Evolutionary conservation across 2,113 vertebrate genomes (phyloP).

Genomic region (Phoenicopterus ruber): DNA sequence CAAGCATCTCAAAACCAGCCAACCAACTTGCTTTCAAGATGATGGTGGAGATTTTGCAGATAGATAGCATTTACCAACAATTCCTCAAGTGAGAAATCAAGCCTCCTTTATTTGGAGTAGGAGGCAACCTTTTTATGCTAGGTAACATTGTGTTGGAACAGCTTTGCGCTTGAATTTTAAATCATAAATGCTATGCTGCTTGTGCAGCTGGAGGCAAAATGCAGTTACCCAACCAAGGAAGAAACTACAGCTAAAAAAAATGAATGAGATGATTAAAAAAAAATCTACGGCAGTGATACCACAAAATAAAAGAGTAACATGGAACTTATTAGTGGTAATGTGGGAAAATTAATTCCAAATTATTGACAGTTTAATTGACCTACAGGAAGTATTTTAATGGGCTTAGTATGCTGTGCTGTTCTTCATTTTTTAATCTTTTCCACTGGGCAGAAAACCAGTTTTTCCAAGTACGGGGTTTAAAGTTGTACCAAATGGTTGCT

Average conservation of each 20-base stretch:
- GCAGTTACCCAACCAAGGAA: not conserved
- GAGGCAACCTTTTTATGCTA: not conserved
- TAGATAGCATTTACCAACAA: not conserved
- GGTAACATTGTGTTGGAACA: not conserved
- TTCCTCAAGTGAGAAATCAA: not conserved
- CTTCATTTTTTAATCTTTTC: not conserved
- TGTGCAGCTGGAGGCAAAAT: not conserved
- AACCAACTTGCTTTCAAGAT: not conserved
- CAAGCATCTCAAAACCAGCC: not conserved
- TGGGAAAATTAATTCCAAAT: constrained; percentile 15
- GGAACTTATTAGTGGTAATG: not conserved
- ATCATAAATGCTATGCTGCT: not conserved
- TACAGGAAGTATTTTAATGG: not conserved
- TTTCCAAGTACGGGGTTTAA: not conserved
- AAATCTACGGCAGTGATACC: not conserved
- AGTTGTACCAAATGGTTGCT: not conserved
- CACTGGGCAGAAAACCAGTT: not conserved
- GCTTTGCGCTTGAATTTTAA: not conserved
- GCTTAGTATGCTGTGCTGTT: not conserved
- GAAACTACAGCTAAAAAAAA: not conserved
- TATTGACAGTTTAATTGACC: constrained; percentile 11
- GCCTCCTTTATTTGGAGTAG: not conserved
- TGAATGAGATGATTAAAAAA: not conserved
- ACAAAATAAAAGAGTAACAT: not conserved
- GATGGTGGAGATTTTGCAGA: not conserved